phyloP scores from a whole-genome alignment of 2,888 invertebrate genomes.

The Acanthosepion lycidas region DNA sequence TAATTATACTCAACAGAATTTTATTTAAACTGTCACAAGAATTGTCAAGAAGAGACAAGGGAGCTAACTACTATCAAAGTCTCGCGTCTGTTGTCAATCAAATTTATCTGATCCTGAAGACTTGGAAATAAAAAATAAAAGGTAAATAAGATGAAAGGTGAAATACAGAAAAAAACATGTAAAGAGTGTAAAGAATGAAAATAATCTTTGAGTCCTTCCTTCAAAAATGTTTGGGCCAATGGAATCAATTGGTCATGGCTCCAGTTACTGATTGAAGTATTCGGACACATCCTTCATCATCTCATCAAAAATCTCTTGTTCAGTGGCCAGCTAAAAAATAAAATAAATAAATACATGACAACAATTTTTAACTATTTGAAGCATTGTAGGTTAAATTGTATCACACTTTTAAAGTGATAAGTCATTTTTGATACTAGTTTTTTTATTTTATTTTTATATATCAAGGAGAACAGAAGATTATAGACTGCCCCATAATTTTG shows the following conservation, averaged over 20 bases:
- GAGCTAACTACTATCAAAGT: conserved; percentile 11
- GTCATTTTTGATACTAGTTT: too few relatives aligned
- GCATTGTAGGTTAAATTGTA: background rate
- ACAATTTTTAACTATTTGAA: background rate
- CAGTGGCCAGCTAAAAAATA: background rate
- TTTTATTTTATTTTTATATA: too few relatives aligned
- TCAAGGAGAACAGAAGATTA: too few relatives aligned
- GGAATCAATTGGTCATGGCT: background rate
- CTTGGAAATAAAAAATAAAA: background rate
- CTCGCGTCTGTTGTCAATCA: background rate
- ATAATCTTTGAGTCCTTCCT: background rate
- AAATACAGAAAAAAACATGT: background rate
- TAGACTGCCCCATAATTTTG: too few relatives aligned
- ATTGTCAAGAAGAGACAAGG: background rate
- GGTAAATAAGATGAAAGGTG: background rate
- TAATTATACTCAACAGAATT: background rate
- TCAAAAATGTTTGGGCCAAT: background rate
- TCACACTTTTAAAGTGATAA: too few relatives aligned
- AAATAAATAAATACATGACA: background rate
- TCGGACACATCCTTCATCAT: background rate
- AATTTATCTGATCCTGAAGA: background rate
- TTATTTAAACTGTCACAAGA: background rate
- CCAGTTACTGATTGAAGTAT: background rate
- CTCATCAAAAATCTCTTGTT: conserved; percentile 33
- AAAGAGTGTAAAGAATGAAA: background rate